Percentiles rank a stretch among this genome's conserved stretches.
Evolutionary conservation across 2,113 vertebrate species (phyloP).

Genomic region (Tetrao urogallus): DNA sequence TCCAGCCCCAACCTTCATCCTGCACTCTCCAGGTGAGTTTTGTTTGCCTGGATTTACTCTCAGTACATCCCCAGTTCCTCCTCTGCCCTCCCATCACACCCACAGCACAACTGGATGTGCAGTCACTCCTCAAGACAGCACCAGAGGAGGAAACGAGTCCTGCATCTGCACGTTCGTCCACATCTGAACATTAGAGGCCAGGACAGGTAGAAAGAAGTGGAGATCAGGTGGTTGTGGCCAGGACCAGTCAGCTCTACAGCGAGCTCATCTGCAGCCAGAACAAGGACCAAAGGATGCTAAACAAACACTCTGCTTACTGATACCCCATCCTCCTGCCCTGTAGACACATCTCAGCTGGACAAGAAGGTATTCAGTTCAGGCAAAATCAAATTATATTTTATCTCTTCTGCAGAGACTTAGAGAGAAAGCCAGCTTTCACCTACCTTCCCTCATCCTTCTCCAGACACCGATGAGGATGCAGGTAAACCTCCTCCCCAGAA

Average conservation of each 20-base stretch:
- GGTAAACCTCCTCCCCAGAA: background rate
- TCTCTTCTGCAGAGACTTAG: background rate
- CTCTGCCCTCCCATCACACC: background rate
- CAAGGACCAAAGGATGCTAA: background rate
- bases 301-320: background rate
- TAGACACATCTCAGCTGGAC: background rate
- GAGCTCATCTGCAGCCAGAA: background rate
- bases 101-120: background rate
- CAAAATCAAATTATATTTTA: background rate
- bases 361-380: background rate
- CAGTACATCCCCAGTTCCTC: background rate
- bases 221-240: background rate
- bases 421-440: background rate
- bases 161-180: accelerated
- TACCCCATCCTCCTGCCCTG: background rate
- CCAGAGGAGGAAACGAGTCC: background rate
- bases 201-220: background rate
- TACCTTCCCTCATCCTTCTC: background rate
- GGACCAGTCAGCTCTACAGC: background rate
- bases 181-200: accelerated
- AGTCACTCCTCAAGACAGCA: background rate
- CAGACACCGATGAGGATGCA: background rate
- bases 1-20: background rate
- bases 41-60: background rate
- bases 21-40: background rate